These are phyloP conservation scores for Sus scrofa DNA, from an alignment of 2,113 vertebrate genomes.

Conservation along the genomic window DNA sequence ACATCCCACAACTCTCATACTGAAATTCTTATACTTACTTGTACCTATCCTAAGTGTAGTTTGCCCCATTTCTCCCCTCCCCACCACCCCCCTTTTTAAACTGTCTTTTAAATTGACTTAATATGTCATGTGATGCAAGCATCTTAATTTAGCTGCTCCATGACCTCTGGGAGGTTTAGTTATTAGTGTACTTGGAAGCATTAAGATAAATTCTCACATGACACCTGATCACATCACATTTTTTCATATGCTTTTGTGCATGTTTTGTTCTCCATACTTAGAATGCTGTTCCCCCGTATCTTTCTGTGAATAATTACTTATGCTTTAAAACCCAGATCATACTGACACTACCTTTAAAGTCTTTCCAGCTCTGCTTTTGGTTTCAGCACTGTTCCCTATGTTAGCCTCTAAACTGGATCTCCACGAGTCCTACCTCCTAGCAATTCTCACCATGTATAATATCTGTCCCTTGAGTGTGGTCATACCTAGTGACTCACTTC, in stretches of 20 bases:
- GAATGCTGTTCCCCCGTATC: background rate
- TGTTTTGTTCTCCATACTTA: background rate
- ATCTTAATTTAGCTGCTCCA: background rate
- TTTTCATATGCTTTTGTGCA: background rate
- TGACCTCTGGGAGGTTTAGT: background rate
- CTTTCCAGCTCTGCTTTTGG: background rate
- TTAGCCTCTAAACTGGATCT: background rate
- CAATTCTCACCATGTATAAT: background rate
- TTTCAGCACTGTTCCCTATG: background rate
- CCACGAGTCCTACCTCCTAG: background rate
- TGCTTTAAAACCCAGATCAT: background rate
- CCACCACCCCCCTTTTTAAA: background rate
- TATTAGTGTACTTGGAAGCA: background rate
- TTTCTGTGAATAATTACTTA: background rate
- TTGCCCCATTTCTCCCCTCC: background rate
- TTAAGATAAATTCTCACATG: background rate
- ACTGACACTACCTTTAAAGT: background rate
- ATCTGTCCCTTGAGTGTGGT: background rate
- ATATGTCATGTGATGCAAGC: background rate
- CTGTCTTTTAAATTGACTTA: background rate
- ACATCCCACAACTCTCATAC: background rate
- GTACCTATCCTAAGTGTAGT: background rate
- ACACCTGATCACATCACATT: background rate
- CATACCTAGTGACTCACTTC: background rate
- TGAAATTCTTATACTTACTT: background rate